Evolutionary conservation across 2,113 vertebrate genomes (phyloP).

Genomic region (Globicephala melas): DNA sequence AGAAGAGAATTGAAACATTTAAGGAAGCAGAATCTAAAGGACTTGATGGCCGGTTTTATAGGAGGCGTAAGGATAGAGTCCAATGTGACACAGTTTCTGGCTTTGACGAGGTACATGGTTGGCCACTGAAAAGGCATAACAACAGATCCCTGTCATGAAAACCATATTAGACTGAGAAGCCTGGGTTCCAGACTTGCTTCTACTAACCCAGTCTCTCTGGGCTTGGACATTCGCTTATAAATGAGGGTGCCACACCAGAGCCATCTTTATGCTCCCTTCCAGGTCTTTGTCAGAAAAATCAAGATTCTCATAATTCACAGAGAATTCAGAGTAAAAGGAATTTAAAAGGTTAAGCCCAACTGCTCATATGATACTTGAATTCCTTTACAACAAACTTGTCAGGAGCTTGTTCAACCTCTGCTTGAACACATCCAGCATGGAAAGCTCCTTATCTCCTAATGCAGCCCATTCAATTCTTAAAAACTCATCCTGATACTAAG

Average conservation of each 20-base stretch:
- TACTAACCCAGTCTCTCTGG: neutral
- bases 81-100: neutral
- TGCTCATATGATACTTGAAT: neutral
- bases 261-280: neutral
- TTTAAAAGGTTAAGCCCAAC: neutral
- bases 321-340: slow-evolving; percentile 14
- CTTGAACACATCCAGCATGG: neutral
- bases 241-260: neutral
- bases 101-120: neutral
- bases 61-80: neutral
- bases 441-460: neutral
- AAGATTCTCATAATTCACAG: neutral
- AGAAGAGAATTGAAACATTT: neutral
- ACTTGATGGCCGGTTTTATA: neutral
- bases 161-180: neutral
- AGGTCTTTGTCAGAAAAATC: neutral
- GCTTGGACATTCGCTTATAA: neutral
- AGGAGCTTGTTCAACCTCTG: neutral
- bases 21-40: neutral
- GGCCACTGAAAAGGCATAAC: neutral
- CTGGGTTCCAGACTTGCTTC: neutral
- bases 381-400: neutral
- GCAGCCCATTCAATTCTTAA: neutral
- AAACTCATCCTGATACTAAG: neutral
- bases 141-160: neutral